Evolutionary conservation across 2,888 invertebrate species (phyloP).

Genomic region (Leucozona laternaria): DNA sequence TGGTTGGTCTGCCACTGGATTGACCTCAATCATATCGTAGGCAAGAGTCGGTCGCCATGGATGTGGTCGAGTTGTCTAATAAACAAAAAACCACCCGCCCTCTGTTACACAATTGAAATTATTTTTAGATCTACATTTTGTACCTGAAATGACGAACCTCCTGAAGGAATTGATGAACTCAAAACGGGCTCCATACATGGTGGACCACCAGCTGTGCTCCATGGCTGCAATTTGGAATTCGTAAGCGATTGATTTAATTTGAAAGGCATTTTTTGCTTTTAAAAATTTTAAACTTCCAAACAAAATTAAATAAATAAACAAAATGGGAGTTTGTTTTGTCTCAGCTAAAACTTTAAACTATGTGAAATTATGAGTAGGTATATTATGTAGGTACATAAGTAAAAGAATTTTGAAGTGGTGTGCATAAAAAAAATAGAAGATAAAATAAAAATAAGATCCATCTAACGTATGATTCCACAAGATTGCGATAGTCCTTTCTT

Average conservation of each 20-base stretch:
- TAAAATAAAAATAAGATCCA: conserved; percentile 65
- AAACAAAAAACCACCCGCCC: conserved; percentile 14
- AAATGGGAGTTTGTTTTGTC: background rate
- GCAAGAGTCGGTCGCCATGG: conserved; percentile 92
- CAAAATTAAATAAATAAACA: conserved; percentile 33
- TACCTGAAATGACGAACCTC: conserved; percentile 87
- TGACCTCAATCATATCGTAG: conserved; percentile 90
- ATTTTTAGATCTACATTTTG: background rate
- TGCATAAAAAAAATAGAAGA: background rate
- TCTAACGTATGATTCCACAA: conserved; percentile 83
- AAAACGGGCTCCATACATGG: conserved; percentile 88
- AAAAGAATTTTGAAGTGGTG: background rate
- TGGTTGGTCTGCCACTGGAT: conserved; percentile 88
- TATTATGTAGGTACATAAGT: background rate
- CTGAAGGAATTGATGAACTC: conserved; percentile 86
- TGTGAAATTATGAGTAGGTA: background rate
- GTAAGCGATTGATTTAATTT: conserved; percentile 79
- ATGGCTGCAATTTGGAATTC: conserved; percentile 90
- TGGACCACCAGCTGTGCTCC: conserved; percentile 87
- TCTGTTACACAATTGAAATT: background rate
- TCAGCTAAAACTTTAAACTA: background rate
- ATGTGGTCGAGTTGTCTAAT: conserved; percentile 88
- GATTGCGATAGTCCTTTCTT: conserved; percentile 83
- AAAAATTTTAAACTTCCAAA: conserved; percentile 31
- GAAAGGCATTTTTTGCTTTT: conserved; percentile 74